Base-by-base conservation (phyloP, 2,888 invertebrate genomes). In the Nomada ruficornis region DNA sequence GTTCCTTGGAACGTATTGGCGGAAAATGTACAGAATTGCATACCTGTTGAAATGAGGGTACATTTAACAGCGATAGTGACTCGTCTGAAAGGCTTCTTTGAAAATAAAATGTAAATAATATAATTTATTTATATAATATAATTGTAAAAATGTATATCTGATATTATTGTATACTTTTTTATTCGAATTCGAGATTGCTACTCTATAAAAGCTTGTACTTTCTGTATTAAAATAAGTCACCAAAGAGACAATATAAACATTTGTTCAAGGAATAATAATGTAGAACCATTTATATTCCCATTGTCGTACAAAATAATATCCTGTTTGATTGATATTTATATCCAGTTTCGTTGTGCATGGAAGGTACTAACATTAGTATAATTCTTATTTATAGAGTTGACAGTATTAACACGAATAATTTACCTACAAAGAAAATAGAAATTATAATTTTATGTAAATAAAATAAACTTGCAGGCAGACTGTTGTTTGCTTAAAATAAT, bases 31-130 rank as follows among this genome's bases (percentile, higher is more conserved):
- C 69, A 85, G 36, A 85, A 88, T 62, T 78, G 80, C 78, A 69
- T 89, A 74, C 90, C 93, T 0, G 64, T 71, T 42, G 93, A 93
- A 83, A 89, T 93, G 63, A 91, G 87, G 84, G 79, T 87, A 65
- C 88, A 92, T 67, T 79, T 93, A 44, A 64, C 64, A 47, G 11
- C 82, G 0, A 85, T 90, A 71, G 77, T 85, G 55, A 64, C 18
- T 15, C 23, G 15, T 4, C 71, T 88, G 42, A 65, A 26, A 59
- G 26, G 2, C 20, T 65, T 69, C 26, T 63, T 29, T 64, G 68
- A 75, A 23, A 64, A 62, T 26, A 23, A 77, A 83, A 62, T 55
- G 88, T 88, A 88, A 83, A 79, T 82, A 83, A 29, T 36, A 36
- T 36, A 72, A 44, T 18, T 15, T 76, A 47, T 60, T 36, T 50